These are phyloP conservation scores for Phoenicopterus ruber DNA, from an alignment of 2,113 vertebrate species.

Conservation along the genomic window DNA sequence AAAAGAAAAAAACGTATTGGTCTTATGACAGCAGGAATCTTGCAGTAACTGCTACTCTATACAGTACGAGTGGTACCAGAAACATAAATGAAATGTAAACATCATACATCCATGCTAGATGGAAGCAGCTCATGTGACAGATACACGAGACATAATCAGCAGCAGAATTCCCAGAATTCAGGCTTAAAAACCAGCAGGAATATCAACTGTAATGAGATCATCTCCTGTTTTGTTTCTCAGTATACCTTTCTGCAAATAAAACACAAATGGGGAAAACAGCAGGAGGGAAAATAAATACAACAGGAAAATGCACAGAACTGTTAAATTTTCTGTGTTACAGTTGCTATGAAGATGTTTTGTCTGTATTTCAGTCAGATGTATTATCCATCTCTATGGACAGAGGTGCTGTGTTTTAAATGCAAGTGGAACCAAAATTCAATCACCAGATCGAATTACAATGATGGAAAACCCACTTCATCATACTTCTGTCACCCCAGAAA, in stretches of 20 bases:
- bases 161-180: not conserved
- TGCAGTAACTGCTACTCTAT: not conserved
- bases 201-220: not conserved
- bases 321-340: not conserved
- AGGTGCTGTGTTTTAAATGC: conserved; percentile 86
- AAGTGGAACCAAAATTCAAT: conserved; percentile 83
- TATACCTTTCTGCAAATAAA: not conserved
- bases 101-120: not conserved
- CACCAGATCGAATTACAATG: conserved; percentile 83
- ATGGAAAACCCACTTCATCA: conserved; percentile 88
- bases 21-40: not conserved
- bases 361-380: conserved; percentile 79
- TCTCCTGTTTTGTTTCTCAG: not conserved
- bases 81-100: not conserved
- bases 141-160: not conserved
- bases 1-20: not conserved
- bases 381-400: conserved; percentile 90
- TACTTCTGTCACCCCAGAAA: conserved; percentile 82
- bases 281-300: not conserved
- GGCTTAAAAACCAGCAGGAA: not conserved
- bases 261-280: not conserved
- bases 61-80: not conserved
- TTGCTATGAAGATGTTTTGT: not conserved
- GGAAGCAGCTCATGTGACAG: not conserved
- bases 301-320: not conserved